phyloP scores from a whole-genome alignment of 2,888 invertebrate species.

The Chouioia cunea region DNA sequence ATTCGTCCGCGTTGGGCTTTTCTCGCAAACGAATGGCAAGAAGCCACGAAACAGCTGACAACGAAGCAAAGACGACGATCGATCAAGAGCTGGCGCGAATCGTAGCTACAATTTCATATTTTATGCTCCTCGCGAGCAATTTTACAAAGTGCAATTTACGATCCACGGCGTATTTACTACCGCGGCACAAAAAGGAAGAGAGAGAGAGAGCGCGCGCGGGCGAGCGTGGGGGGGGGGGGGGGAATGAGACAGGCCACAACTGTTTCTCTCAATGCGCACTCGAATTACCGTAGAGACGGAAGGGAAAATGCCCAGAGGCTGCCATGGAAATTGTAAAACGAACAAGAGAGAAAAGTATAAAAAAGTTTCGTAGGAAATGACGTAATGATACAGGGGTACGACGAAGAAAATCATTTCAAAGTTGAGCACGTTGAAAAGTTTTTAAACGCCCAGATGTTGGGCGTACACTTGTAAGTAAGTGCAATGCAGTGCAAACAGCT shows the following conservation, averaged over 20 bases:
- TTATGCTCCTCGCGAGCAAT: slow-evolving; percentile 36
- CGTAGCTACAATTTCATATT: slow-evolving; percentile 36
- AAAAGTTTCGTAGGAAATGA: slow-evolving; percentile 12
- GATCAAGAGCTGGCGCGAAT: slow-evolving; percentile 37
- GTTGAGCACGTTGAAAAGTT: slow-evolving; percentile 13
- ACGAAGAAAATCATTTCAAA: slow-evolving; percentile 41
- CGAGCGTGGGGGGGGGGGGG: not conserved
- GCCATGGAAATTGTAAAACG: not conserved
- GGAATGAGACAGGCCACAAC: no score
- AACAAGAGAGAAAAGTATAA: slow-evolving; percentile 6
- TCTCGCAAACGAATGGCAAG: no score
- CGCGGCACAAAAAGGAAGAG: not conserved
- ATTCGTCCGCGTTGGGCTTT: no score
- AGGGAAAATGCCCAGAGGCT: no score
- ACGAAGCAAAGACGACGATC: not conserved
- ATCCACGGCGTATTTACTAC: slow-evolving; percentile 34
- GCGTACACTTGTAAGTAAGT: slow-evolving; percentile 25
- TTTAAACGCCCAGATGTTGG: not conserved
- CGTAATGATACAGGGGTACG: slow-evolving; percentile 30
- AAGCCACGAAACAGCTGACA: no score
- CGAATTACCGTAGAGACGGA: no score
- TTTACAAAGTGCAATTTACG: slow-evolving; percentile 44
- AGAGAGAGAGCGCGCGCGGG: not conserved
- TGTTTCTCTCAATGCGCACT: no score
- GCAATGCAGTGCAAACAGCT: no score